phyloP scores from a whole-genome alignment of 64 coral and sea anemone species.

The Trachythela sp. region DNA sequence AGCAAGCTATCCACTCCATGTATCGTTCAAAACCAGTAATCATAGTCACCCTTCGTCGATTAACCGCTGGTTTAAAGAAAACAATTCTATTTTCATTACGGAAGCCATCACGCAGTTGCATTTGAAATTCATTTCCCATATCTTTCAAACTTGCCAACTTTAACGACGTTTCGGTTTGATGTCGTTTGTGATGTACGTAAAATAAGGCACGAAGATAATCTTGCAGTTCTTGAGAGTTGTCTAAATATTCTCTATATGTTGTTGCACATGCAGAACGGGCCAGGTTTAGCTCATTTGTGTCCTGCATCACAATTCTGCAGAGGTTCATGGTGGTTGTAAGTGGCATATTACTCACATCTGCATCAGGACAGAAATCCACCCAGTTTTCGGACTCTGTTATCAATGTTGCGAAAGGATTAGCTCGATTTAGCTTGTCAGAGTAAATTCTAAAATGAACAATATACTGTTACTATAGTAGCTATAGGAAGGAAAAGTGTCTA shows the following conservation, averaged over 20 bases:
- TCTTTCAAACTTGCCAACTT: not conserved
- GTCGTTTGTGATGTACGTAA: not conserved
- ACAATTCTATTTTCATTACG: constrained; percentile 20
- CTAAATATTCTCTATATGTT: not conserved
- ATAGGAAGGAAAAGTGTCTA: not conserved
- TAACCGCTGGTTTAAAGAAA: not conserved
- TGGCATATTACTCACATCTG: not conserved
- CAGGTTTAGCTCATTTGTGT: not conserved
- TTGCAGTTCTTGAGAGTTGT: not conserved
- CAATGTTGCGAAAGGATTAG: not conserved
- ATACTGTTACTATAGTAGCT: too few species aligned
- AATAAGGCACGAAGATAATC: constrained; percentile 4
- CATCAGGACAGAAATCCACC: not conserved
- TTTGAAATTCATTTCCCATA: not conserved
- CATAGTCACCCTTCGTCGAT: constrained; percentile 13
- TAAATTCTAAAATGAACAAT: not conserved
- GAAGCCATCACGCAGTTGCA: not conserved
- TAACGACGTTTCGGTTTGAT: not conserved
- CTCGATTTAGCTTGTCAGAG: not conserved
- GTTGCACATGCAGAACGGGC: not conserved
- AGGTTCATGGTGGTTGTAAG: not conserved
- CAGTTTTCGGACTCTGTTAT: not conserved
- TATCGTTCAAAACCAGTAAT: not conserved
- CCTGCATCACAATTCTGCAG: not conserved
- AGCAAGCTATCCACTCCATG: not conserved